phyloP scores from a whole-genome alignment of 2,797 vertebrate genomes.

The Myripristis murdjan region DNA sequence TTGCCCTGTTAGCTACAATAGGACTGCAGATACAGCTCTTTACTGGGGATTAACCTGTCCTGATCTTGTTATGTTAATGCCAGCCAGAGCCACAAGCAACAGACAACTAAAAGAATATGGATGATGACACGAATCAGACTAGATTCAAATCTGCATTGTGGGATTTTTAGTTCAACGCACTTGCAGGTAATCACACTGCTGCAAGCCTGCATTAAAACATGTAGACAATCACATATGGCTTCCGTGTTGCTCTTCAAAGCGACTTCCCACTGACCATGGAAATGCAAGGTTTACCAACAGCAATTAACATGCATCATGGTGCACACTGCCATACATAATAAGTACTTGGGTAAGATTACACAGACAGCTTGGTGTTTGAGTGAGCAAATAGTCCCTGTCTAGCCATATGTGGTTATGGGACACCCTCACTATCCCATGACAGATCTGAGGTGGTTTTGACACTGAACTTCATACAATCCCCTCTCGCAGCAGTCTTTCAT shows the following conservation, averaged over 20 bases:
- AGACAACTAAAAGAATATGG: slow-evolving; percentile 1
- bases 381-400: slow-evolving; percentile 68
- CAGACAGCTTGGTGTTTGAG: slow-evolving; percentile 69
- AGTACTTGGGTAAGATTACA: slow-evolving; percentile 68
- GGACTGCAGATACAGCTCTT: slow-evolving; percentile 37
- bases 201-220: slow-evolving; percentile 21
- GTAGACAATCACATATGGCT: slow-evolving; percentile 29
- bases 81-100: slow-evolving; percentile 28
- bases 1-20: slow-evolving; percentile 50
- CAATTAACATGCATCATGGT: slow-evolving; percentile 79
- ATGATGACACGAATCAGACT: slow-evolving; percentile 11
- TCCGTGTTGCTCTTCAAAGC: slow-evolving; percentile 41
- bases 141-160: slow-evolving; percentile 21
- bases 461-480: slow-evolving; percentile 45
- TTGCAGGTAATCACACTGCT: slow-evolving; percentile 6
- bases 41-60: slow-evolving; percentile 55
- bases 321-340: slow-evolving; percentile 67
- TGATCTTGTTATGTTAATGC: slow-evolving; percentile 32
- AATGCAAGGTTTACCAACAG: slow-evolving; percentile 66
- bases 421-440: slow-evolving; percentile 58
- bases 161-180: slow-evolving; percentile 15
- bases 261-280: slow-evolving; percentile 48
- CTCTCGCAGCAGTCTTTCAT: slow-evolving; percentile 49
- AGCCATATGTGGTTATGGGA: slow-evolving; percentile 54
- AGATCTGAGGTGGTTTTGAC: slow-evolving; percentile 57